phyloP scores from a whole-genome alignment of 2,888 invertebrate species.

The Coleophora flavipennella region DNA sequence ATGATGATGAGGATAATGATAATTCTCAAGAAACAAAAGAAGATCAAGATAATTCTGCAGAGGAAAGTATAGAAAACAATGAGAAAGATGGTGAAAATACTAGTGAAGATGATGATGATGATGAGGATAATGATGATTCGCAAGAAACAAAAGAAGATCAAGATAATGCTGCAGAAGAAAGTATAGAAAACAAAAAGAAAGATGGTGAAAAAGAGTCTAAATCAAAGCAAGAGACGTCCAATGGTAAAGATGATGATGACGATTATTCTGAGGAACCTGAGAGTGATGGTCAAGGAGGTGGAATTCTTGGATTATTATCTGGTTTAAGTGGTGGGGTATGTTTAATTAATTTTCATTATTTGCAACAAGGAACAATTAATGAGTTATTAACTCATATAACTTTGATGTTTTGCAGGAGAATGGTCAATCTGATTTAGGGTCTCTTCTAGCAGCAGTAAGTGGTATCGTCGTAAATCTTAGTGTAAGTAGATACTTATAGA shows the following conservation, averaged over 20 bases:
- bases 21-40: slow-evolving; percentile 17
- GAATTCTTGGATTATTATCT: slow-evolving; percentile 54
- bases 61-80: slow-evolving; percentile 26
- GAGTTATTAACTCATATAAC: background rate
- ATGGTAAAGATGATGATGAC: slow-evolving; percentile 34
- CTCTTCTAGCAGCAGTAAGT: slow-evolving; percentile 55
- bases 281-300: slow-evolving; percentile 63
- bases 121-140: too few relatives aligned
- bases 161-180: slow-evolving; percentile 32
- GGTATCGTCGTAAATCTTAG: slow-evolving; percentile 59
- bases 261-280: slow-evolving; percentile 51
- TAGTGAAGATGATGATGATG: slow-evolving; percentile 15
- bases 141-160: slow-evolving; percentile 21
- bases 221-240: slow-evolving; percentile 5
- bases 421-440: slow-evolving; percentile 61
- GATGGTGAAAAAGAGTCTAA: slow-evolving; percentile 17
- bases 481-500: slow-evolving; percentile 34
- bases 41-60: slow-evolving; percentile 26
- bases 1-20: slow-evolving; percentile 16
- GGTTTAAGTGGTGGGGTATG: slow-evolving; percentile 63
- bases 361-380: background rate
- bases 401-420: slow-evolving; percentile 37
- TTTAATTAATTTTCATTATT: slow-evolving; percentile 10
- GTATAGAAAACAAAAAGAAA: slow-evolving; percentile 19
- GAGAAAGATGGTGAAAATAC: slow-evolving; percentile 16